Conservation (phyloP, 2,888 invertebrate genomes). For the Coelogynopora nodosa region DNA sequence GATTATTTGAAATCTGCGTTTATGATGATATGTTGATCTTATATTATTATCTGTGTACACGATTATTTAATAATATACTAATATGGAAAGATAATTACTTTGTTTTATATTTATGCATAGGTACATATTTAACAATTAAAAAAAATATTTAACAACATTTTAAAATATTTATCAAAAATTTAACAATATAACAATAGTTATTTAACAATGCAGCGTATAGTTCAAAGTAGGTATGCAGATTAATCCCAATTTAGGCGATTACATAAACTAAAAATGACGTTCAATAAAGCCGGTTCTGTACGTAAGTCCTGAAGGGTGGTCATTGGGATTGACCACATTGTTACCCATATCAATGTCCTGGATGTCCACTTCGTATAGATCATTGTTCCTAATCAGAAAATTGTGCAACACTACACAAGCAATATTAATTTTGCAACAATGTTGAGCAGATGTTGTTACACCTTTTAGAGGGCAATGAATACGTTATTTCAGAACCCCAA, state of each 20-base stretch:
- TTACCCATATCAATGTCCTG: background rate
- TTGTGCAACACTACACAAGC: slow-evolving; percentile 35
- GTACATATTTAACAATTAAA: background rate
- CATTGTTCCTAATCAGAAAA: slow-evolving; percentile 26
- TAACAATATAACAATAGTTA: slow-evolving; percentile 9
- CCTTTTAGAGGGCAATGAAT: slow-evolving; percentile 25
- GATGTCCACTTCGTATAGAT: background rate
- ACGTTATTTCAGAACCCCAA: background rate
- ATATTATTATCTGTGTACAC: background rate
- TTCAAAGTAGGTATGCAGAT: slow-evolving; percentile 5
- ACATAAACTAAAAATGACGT: slow-evolving; percentile 24
- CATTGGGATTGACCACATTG: slow-evolving; percentile 11
- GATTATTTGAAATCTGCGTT: slow-evolving; percentile 11
- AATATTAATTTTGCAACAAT: slow-evolving; percentile 26
- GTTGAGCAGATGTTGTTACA: background rate
- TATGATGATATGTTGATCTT: slow-evolving; percentile 18
- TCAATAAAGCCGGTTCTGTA: slow-evolving; percentile 34
- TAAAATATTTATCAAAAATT: background rate
- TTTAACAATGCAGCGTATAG: slow-evolving; percentile 8
- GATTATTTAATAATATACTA: background rate
- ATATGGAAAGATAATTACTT: background rate
- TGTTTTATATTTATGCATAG: background rate
- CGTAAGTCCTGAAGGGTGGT: background rate
- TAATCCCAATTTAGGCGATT: slow-evolving; percentile 20
- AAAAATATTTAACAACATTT: background rate